These are phyloP conservation scores for Parazoanthus darwini DNA, from an alignment of 92 coral and sea anemone species.

Conservation along the genomic window DNA sequence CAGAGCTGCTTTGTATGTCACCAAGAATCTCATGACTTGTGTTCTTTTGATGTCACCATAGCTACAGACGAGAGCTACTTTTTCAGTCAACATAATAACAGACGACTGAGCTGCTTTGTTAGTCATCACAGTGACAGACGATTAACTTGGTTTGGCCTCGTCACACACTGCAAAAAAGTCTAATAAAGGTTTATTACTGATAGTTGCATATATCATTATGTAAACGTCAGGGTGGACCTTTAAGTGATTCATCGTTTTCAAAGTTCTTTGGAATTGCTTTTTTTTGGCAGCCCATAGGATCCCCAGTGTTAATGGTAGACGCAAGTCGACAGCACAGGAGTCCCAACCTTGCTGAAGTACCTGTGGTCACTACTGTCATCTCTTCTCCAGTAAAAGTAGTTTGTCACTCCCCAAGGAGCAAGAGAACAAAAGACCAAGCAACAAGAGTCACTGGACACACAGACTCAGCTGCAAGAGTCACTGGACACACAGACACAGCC, in stretches of 20 bases:
- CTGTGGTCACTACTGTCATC: conserved; percentile 78
- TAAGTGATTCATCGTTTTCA: background rate
- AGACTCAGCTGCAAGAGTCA: conserved; percentile 53
- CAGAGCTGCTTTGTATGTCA: no score
- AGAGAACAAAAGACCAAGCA: background rate
- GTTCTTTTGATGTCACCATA: no score
- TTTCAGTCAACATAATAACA: no score
- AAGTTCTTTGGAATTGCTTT: background rate
- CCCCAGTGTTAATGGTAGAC: conserved; percentile 72
- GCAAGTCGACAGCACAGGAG: conserved; percentile 70
- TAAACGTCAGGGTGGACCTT: no score
- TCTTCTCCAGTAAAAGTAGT: conserved; percentile 90
- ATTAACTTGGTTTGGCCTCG: no score
- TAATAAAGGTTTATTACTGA: background rate
- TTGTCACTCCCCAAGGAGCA: conserved; percentile 90
- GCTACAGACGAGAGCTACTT: no score
- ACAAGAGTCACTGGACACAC: conserved; percentile 54
- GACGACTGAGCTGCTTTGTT: no score
- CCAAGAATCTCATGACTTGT: no score
- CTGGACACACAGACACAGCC: conserved; percentile 67
- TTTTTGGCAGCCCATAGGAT: conserved; percentile 1
- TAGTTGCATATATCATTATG: background rate
- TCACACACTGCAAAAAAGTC: no score
- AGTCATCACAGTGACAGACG: no score
- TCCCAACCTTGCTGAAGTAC: conserved; percentile 75